A percentile compares a stretch with the other conserved stretches of the same genome.
phyloP scores from a whole-genome alignment of 35 echinoderm and acorn worm genomes.

The Holothuria glaberrima region DNA sequence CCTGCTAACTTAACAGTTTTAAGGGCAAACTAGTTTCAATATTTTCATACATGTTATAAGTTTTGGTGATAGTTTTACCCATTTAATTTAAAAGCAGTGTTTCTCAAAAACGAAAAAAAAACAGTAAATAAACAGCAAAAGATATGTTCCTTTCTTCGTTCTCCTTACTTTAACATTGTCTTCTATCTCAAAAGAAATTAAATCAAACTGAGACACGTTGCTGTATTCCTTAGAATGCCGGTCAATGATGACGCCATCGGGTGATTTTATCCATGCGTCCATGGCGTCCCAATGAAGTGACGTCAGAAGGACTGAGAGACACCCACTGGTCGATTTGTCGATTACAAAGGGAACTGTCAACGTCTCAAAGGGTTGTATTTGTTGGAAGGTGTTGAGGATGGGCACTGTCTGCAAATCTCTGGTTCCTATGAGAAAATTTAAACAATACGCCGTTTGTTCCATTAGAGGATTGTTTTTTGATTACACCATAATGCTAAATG shows the following conservation, averaged over 20 bases:
- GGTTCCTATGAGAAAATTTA: background rate
- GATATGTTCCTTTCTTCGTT: too few species aligned
- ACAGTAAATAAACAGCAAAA: background rate
- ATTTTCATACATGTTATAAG: too few species aligned
- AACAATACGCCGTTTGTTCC: too few species aligned
- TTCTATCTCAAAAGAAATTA: constrained; percentile 29
- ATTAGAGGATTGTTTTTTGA: too few species aligned
- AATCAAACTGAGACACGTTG: constrained; percentile 38
- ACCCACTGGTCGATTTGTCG: constrained; percentile 36
- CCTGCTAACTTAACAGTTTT: too few species aligned
- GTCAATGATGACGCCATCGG: constrained; percentile 14
- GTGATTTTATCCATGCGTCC: constrained; percentile 27
- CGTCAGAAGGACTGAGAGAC: constrained; percentile 43
- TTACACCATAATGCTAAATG: too few species aligned
- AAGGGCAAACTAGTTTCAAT: too few species aligned
- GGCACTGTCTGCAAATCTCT: constrained; percentile 32
- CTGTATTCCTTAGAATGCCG: constrained; percentile 10
- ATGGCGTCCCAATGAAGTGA: constrained; percentile 40
- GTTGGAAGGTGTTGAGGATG: constrained; percentile 24
- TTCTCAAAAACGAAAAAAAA: background rate
- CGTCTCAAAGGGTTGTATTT: background rate
- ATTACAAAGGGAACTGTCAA: constrained; percentile 24
- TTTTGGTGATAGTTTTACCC: too few species aligned
- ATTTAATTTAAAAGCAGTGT: too few species aligned
- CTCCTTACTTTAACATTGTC: background rate